These are phyloP conservation scores for Amiota minor DNA, from an alignment of 2,888 invertebrate species.

Conservation along the genomic window DNA sequence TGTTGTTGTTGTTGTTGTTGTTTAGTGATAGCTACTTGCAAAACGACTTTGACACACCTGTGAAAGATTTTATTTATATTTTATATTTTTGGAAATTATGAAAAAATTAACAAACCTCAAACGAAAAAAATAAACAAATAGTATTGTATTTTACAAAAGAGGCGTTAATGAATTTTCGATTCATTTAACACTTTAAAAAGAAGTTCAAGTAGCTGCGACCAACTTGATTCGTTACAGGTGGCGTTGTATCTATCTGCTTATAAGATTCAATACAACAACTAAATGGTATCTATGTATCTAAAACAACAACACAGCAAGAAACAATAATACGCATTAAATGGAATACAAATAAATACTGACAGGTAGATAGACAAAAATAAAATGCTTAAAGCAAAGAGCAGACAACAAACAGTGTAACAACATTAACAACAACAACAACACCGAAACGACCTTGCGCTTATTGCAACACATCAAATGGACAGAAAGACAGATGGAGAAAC, in stretches of 20 bases:
- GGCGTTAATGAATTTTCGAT: too few relatives aligned
- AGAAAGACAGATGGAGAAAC: not conserved
- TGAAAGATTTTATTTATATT: too few relatives aligned
- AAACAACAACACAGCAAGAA: too few relatives aligned
- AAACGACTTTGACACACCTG: not conserved
- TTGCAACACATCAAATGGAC: conserved; percentile 45
- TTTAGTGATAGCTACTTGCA: too few relatives aligned
- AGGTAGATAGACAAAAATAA: too few relatives aligned
- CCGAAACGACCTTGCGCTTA: conserved; percentile 63
- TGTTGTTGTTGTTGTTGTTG: too few relatives aligned
- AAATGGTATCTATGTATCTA: not conserved
- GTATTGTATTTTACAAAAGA: too few relatives aligned
- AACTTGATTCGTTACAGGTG: conserved; percentile 8
- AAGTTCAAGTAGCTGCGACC: conserved; percentile 19
- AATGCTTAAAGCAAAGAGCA: conserved; percentile 34
- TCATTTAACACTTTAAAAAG: conserved; percentile 1
- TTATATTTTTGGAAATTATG: too few relatives aligned
- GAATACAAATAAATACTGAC: too few relatives aligned
- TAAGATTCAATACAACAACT: not conserved
- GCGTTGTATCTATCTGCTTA: not conserved
- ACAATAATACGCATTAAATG: not conserved
- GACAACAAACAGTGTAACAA: conserved; percentile 5
- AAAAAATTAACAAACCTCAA: too few relatives aligned
- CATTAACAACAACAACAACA: conserved; percentile 36
- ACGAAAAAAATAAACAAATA: too few relatives aligned